A percentile compares a stretch with the other conserved stretches of the same genome.
Conservation (phyloP, 2,888 invertebrate species). For the Melanargia galathea region DNA sequence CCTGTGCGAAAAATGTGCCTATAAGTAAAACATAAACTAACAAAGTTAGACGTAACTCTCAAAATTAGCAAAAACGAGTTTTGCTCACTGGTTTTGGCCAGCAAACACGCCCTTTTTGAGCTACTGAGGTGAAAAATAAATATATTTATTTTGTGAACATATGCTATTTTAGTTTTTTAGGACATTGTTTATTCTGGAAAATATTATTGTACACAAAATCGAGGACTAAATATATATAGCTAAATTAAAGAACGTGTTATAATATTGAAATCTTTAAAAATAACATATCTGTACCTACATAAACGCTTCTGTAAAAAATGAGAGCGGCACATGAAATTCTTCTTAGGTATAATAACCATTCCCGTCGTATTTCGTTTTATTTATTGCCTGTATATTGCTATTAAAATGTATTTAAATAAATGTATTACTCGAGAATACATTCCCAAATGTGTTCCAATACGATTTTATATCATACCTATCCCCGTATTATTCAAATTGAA, state of each 20-base stretch:
- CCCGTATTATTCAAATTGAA: background rate
- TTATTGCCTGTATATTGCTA: constrained; percentile 42
- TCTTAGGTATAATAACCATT: constrained; percentile 36
- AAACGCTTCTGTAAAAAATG: constrained; percentile 28
- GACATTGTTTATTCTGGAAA: background rate
- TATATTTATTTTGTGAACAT: too few relatives aligned
- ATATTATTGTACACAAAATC: background rate
- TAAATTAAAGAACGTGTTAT: too few relatives aligned
- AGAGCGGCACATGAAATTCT: constrained; percentile 41
- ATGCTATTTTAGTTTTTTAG: background rate
- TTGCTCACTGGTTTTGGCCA: too few relatives aligned
- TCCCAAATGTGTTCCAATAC: background rate
- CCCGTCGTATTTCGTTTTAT: constrained; percentile 32
- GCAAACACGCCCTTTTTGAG: too few relatives aligned
- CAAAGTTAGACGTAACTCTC: too few relatives aligned
- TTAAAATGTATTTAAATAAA: constrained; percentile 28
- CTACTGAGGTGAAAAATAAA: too few relatives aligned
- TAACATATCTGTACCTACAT: constrained; percentile 17
- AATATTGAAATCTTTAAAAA: constrained; percentile 11
- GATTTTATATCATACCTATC: background rate
- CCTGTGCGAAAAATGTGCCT: too few relatives aligned
- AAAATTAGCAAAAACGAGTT: too few relatives aligned
- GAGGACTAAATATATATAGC: too few relatives aligned
- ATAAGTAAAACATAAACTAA: too few relatives aligned
- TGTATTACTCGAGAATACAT: constrained; percentile 13